Percentiles rank a stretch among this genome's conserved stretches.
These are phyloP conservation scores for Pristionchus fissidentatus DNA, from an alignment of 2,888 invertebrate genomes.

Conservation along the genomic window DNA sequence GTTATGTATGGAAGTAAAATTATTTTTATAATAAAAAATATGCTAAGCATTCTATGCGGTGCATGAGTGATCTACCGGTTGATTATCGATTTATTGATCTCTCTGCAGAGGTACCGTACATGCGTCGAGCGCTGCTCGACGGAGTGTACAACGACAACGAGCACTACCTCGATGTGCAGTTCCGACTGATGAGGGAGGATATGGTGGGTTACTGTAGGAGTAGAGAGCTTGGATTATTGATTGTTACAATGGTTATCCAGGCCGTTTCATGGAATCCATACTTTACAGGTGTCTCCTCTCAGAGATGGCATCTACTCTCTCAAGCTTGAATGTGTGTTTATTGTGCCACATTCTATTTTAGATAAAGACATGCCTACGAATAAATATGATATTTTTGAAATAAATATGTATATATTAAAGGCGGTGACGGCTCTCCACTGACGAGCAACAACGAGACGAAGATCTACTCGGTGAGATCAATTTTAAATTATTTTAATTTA, in stretches of 20 bases:
- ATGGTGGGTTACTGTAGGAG: slow-evolving; percentile 79
- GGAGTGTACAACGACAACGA: slow-evolving; percentile 82
- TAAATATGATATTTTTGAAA: too few species aligned
- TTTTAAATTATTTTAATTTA: too few species aligned
- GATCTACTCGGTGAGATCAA: background rate
- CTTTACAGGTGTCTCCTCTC: background rate
- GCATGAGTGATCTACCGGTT: too few species aligned
- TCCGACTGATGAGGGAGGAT: slow-evolving; percentile 86
- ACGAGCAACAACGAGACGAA: background rate
- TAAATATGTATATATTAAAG: background rate
- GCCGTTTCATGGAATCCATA: background rate
- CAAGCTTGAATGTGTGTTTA: background rate
- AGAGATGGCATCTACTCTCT: background rate
- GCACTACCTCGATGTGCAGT: slow-evolving; percentile 87
- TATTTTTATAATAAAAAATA: too few species aligned
- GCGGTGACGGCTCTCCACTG: background rate
- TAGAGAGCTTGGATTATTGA: background rate
- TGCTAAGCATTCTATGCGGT: too few species aligned
- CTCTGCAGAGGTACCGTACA: slow-evolving; percentile 76
- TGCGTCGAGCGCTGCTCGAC: slow-evolving; percentile 81
- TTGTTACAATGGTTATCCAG: background rate
- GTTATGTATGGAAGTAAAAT: too few species aligned
- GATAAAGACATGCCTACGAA: too few species aligned
- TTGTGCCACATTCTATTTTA: background rate
- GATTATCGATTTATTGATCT: too few species aligned